phyloP scores from a whole-genome alignment of 2,797 vertebrate genomes.

The Pterois miles region DNA sequence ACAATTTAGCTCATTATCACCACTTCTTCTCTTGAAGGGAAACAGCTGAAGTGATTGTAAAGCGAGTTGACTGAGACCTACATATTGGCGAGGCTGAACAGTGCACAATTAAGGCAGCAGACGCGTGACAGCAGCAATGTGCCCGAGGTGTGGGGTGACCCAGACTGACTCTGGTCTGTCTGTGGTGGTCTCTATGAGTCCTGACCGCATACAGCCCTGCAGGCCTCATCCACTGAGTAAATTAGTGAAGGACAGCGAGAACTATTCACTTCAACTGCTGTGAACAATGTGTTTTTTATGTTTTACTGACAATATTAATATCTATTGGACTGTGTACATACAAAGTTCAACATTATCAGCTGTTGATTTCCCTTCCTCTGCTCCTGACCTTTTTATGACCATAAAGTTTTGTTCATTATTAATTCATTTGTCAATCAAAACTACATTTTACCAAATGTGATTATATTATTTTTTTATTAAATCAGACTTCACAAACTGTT shows the following conservation, averaged over 20 bases:
- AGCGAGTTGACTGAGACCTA: constrained; percentile 8
- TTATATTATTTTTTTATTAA: too few relatives aligned
- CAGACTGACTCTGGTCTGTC: constrained; percentile 49
- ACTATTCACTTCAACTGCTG: constrained; percentile 18
- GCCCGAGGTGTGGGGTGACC: constrained; percentile 61
- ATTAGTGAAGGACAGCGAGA: constrained; percentile 25
- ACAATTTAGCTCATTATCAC: constrained; percentile 47
- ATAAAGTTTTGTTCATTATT: not conserved
- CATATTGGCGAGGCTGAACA: constrained; percentile 33
- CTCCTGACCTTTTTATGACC: not conserved
- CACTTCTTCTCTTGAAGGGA: constrained; percentile 23
- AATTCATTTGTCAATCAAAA: not conserved
- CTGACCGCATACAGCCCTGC: constrained; percentile 18
- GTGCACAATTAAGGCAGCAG: constrained; percentile 48
- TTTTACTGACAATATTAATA: not conserved
- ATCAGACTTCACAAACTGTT: too few relatives aligned
- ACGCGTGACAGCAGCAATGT: constrained; percentile 52
- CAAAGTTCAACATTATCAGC: not conserved
- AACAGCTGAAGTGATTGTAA: constrained; percentile 66
- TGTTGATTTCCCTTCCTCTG: not conserved
- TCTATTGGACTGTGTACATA: not conserved
- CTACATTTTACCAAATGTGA: not conserved
- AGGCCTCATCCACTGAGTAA: constrained; percentile 20
- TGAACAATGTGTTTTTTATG: constrained; percentile 20
- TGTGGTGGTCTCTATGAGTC: constrained; percentile 45